Base-by-base conservation (phyloP, 2,888 invertebrate species). In the Pterobdella sp. region DNA sequence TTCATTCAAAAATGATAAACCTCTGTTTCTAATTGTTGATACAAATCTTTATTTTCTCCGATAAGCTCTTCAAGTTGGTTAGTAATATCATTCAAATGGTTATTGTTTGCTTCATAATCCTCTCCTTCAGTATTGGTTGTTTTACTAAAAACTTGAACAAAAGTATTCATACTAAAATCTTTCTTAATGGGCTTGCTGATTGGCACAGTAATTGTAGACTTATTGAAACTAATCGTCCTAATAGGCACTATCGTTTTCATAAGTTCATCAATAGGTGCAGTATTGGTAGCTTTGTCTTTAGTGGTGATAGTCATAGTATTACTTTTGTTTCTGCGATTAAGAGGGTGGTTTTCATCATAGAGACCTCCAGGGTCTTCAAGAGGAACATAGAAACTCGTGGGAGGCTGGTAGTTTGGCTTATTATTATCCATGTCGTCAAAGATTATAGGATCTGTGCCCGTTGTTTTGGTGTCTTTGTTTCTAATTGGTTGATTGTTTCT, bases 241-340 rank as follows among this genome's bases (percentile, higher is more conserved):
- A n/a, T 26, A 22, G 60, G 60, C n/a, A 4, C n/a, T 26, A 56
- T 4, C 4, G 3, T 26, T 22, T 56, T n/a, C 60, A 56, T 56
- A 3, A 56, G 3, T 14, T 56, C 60, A 26, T 22, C 60, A 56
- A 56, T 56, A 26, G 60, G n/a, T 26, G 4, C n/a, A 14, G 60
- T 56, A n/a, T 56, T 56, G 26, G 60, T 56, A 56, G 60, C 60
- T 56, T 56, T 56, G 26, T 56, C 60, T n/a, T n/a, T 56, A 56
- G 26, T 4, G 3, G 4, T 56, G 4, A 26, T 4, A 14, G 18
- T 56, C n/a, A 26, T 3, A 26, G 60, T 7, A 26, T 56, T 56
- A 22, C n/a, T 42, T 7, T 14, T 7, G 42, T 42, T 42, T 7
- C 7, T 56, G 4, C 60, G 60, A 56, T 56, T 26, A 4, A 56